These are phyloP conservation scores for Lissocephala sabroskyi DNA, from an alignment of 2,888 invertebrate genomes.

Conservation along the genomic window DNA sequence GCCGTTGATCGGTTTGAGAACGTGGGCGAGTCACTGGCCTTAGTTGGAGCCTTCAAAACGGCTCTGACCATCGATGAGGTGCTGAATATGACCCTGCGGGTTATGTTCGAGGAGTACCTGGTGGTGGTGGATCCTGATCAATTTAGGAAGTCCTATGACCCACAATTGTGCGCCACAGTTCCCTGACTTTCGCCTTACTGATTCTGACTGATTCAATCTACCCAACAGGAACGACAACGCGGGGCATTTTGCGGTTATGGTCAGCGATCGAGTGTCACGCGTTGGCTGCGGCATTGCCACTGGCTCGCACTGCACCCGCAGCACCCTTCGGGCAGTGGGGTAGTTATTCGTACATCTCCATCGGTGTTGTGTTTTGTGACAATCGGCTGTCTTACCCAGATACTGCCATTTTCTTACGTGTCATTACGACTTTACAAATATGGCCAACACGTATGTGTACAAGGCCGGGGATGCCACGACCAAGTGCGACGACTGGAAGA, in stretches of 20 bases:
- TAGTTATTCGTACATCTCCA: no score
- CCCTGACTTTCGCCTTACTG: no score
- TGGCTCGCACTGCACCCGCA: slow-evolving; percentile 19
- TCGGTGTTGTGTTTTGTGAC: no score
- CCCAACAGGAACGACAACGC: slow-evolving; percentile 6
- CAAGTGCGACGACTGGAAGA: slow-evolving; percentile 25
- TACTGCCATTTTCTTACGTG: slow-evolving; percentile 41
- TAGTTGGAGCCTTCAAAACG: not conserved
- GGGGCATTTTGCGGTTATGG: slow-evolving; percentile 26
- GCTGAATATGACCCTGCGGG: slow-evolving; percentile 7
- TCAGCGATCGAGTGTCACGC: slow-evolving; percentile 42
- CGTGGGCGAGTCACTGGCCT: slow-evolving; percentile 25
- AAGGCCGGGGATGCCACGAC: slow-evolving; percentile 17
- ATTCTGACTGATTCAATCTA: not conserved
- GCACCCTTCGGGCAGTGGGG: not conserved
- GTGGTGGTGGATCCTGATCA: slow-evolving; percentile 7
- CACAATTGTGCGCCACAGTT: no score
- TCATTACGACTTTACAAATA: slow-evolving; percentile 35
- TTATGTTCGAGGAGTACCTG: slow-evolving; percentile 24
- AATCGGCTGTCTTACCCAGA: slow-evolving; percentile 12
- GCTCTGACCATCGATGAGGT: not conserved
- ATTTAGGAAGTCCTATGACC: no score
- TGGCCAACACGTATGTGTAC: slow-evolving; percentile 21
- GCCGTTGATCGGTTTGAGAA: slow-evolving; percentile 27
- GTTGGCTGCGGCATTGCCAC: slow-evolving; percentile 34